These are phyloP conservation scores for Teleiodes luculella DNA, from an alignment of 2,888 invertebrate genomes.

Conservation along the genomic window DNA sequence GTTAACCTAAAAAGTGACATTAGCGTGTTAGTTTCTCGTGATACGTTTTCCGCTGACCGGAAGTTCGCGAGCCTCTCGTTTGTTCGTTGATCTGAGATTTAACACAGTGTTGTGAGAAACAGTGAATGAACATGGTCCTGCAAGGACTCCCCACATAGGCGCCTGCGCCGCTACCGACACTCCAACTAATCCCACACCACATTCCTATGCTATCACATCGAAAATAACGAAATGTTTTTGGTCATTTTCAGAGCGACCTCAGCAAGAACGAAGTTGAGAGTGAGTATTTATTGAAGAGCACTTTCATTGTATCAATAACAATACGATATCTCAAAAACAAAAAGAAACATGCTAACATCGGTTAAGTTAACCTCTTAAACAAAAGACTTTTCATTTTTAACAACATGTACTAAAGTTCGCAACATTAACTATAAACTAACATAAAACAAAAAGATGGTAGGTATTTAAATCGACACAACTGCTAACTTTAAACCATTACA, in stretches of 20 bases:
- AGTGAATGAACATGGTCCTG: conserved; percentile 52
- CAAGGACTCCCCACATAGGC: conserved; percentile 29
- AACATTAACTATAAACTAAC: too few relatives aligned
- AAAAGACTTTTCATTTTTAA: too few relatives aligned
- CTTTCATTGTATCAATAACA: too few relatives aligned
- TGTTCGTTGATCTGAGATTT: conserved; percentile 31
- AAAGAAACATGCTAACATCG: too few relatives aligned
- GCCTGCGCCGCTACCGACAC: conserved; percentile 43
- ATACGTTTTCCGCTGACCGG: conserved; percentile 65
- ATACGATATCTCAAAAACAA: too few relatives aligned
- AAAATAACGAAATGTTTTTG: conserved; percentile 70
- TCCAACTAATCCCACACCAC: conserved; percentile 46
- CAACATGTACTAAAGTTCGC: too few relatives aligned
- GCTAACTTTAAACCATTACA: conserved; percentile 26
- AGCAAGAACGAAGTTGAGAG: conserved; percentile 93
- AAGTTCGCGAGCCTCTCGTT: conserved; percentile 48
- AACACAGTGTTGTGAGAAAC: conserved; percentile 59
- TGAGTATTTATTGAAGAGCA: conserved; percentile 77
- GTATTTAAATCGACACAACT: neutral
- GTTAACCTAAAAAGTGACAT: conserved; percentile 55
- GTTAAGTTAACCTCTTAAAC: too few relatives aligned
- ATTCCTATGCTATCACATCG: conserved; percentile 43
- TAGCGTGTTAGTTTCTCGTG: conserved; percentile 48
- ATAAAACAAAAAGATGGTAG: too few relatives aligned
- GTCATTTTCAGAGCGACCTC: conserved; percentile 88